Percentiles rank a stretch among this genome's conserved stretches.
These are phyloP conservation scores for Columbina picui DNA, from an alignment of 2,113 vertebrate species.

Conservation along the genomic window DNA sequence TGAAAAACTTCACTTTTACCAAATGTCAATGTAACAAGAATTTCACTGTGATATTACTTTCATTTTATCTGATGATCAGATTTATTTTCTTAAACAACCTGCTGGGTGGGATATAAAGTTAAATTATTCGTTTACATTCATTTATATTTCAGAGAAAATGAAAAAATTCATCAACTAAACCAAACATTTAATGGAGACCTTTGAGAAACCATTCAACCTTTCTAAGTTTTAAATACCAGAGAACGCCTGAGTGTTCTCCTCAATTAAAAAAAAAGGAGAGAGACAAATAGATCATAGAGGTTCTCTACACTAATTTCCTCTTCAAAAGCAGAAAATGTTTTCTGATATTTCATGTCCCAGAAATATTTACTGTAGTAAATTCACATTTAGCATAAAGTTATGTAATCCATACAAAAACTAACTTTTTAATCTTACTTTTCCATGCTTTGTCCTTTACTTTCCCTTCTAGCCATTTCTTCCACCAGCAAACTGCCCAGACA, in stretches of 20 bases:
- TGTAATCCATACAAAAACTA: not conserved
- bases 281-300: not conserved
- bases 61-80: not conserved
- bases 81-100: not conserved
- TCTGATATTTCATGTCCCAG: not conserved
- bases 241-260: not conserved
- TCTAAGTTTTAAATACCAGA: not conserved
- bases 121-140: not conserved
- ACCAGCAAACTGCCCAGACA: not conserved
- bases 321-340: not conserved
- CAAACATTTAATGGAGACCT: not conserved
- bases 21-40: not conserved
- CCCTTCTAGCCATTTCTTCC: not conserved
- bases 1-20: not conserved
- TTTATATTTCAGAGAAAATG: not conserved
- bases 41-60: not conserved
- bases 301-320: not conserved
- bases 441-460: not conserved
- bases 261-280: not conserved
- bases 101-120: not conserved
- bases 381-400: not conserved
- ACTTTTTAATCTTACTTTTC: not conserved
- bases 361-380: not conserved
- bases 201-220: not conserved
- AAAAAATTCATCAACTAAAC: not conserved